Evolutionary conservation across 2,888 invertebrate species (phyloP).

Genomic region (Meteorus cinctellus): DNA sequence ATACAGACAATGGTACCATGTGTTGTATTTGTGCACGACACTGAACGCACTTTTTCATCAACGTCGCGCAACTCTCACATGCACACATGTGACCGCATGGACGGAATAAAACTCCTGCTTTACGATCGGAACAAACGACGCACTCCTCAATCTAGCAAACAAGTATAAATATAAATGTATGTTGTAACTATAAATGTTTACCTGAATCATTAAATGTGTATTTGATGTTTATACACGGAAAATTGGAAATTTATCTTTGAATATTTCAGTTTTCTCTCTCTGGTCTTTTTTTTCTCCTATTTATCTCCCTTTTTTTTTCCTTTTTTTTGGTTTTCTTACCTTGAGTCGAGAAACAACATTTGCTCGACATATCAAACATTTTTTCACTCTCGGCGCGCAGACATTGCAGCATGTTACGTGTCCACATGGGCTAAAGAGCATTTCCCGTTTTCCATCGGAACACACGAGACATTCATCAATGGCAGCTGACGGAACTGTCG

Average conservation of each 20-base stretch:
- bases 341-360: constrained; percentile 86
- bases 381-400: constrained; percentile 93
- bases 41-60: constrained; percentile 98
- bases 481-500: constrained; percentile 73
- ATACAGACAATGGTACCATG: constrained; percentile 77
- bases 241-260: constrained; percentile 18
- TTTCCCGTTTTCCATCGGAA: constrained; percentile 93
- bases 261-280: background rate
- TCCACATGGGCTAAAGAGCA: constrained; percentile 91
- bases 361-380: constrained; percentile 94
- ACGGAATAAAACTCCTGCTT: constrained; percentile 92
- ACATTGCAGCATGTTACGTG: constrained; percentile 95
- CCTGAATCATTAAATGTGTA: background rate
- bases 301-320: background rate
- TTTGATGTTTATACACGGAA: background rate
- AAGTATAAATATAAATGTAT: constrained; percentile 19
- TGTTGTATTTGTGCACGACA: constrained; percentile 91
- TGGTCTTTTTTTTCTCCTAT: too few species aligned
- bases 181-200: background rate
- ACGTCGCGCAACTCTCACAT: constrained; percentile 90
- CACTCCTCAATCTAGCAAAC: constrained; percentile 90
- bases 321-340: constrained; percentile 71
- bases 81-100: constrained; percentile 97
- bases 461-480: constrained; percentile 96
- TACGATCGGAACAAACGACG: constrained; percentile 95